Evolutionary conservation across 2,797 vertebrate species (phyloP).

Genomic region (Picus viridis): DNA sequence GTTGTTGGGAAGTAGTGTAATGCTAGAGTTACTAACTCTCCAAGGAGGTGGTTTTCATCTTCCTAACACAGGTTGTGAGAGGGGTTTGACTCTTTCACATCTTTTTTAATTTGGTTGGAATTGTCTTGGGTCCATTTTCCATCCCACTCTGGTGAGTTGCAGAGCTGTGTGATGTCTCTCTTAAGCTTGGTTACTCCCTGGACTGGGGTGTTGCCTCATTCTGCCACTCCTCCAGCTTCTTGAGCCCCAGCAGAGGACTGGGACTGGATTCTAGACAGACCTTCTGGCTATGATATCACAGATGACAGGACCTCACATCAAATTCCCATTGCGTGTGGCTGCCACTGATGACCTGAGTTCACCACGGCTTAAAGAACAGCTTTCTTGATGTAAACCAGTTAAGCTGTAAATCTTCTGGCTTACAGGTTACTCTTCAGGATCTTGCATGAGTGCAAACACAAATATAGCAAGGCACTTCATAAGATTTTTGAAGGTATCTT

Average conservation of each 20-base stretch:
- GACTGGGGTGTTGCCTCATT: neutral
- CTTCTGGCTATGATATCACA: neutral
- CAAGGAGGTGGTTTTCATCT: neutral
- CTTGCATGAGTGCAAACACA: neutral
- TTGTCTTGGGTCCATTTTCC: neutral
- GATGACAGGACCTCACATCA: neutral
- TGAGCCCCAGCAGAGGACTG: rapidly evolving
- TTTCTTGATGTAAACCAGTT: neutral
- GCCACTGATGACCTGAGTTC: neutral
- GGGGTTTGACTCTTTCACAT: neutral
- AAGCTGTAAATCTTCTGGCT: neutral
- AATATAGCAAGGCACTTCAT: neutral
- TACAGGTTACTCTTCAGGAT: neutral
- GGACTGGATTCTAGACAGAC: neutral
- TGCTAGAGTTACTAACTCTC: neutral
- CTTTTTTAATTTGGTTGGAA: neutral
- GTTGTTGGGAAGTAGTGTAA: neutral
- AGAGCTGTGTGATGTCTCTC: neutral
- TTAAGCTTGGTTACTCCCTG: neutral
- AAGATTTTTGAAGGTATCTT: neutral
- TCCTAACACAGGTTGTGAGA: neutral
- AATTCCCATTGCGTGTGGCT: neutral
- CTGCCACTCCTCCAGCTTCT: neutral
- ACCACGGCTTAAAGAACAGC: neutral
- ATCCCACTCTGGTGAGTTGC: rapidly evolving